Evolutionary conservation across 2,113 vertebrate genomes (phyloP).

Genomic region (Misgurnus mizolepis): DNA sequence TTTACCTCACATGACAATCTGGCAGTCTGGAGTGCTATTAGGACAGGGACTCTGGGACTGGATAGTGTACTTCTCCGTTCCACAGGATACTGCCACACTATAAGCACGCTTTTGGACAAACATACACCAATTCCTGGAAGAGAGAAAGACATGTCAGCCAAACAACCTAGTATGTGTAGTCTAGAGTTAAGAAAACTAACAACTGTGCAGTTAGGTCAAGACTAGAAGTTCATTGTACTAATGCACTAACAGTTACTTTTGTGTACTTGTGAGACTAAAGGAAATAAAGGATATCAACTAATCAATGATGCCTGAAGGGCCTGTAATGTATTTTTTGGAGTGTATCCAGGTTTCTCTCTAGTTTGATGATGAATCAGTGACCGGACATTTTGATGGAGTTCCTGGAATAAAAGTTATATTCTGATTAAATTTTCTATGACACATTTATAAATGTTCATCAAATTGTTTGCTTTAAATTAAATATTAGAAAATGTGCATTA

Average conservation of each 20-base stretch:
- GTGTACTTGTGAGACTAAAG: background rate
- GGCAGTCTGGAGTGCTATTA: slow-evolving; percentile 73
- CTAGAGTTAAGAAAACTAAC: background rate
- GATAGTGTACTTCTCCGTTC: slow-evolving; percentile 80
- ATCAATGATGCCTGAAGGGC: background rate
- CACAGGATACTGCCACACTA: slow-evolving; percentile 73
- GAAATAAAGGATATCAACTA: slow-evolving; percentile 4
- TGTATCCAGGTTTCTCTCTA: background rate
- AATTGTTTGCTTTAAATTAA: too few species aligned
- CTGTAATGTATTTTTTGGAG: slow-evolving; percentile 28
- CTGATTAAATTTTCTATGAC: background rate
- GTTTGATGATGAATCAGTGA: background rate
- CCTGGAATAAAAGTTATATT: background rate
- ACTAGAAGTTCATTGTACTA: slow-evolving; percentile 8
- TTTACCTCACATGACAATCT: slow-evolving; percentile 70
- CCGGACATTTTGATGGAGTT: slow-evolving; percentile 11
- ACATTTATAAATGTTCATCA: too few species aligned
- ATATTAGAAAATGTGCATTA: too few species aligned
- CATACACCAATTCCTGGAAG: slow-evolving; percentile 86
- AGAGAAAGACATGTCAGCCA: background rate
- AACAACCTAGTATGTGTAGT: background rate
- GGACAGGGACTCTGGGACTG: slow-evolving; percentile 83
- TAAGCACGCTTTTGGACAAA: slow-evolving; percentile 72
- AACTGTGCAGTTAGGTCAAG: background rate
- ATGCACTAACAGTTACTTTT: background rate